A percentile compares a stretch with the other conserved stretches of the same genome.
Evolutionary conservation across 2,797 vertebrate genomes (phyloP).

Genomic region (Siniperca undulata): DNA sequence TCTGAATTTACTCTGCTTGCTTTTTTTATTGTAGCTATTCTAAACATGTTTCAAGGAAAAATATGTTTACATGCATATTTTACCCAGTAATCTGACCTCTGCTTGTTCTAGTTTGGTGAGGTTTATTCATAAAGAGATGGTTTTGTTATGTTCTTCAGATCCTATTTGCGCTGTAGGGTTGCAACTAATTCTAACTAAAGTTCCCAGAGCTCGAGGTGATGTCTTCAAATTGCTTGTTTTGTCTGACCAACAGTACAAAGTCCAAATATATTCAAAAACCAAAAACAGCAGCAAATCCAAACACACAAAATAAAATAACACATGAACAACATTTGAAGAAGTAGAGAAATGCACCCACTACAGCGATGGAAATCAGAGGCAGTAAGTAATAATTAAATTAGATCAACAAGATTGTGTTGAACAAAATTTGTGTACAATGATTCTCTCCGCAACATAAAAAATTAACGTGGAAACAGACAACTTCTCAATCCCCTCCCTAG

Average conservation of each 20-base stretch:
- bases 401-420: not conserved
- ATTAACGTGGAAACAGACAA: too few species aligned
- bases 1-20: not conserved
- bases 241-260: not conserved
- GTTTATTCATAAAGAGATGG: not conserved
- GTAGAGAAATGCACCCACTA: not conserved
- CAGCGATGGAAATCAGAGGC: not conserved
- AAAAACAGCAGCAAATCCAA: not conserved
- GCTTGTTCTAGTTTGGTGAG: not conserved
- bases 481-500: too few species aligned
- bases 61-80: not conserved
- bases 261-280: not conserved
- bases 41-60: not conserved
- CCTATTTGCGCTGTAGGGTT: not conserved
- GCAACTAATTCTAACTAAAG: not conserved
- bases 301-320: not conserved
- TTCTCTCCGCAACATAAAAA: not conserved
- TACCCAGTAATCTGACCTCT: not conserved
- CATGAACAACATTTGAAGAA: not conserved
- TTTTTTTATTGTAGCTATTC: slow-evolving; percentile 1
- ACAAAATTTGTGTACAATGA: not conserved
- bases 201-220: not conserved
- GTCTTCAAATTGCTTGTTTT: not conserved
- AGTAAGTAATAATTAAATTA: not conserved
- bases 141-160: not conserved